These are phyloP conservation scores for Thymelicus acteon DNA, from an alignment of 2,888 invertebrate genomes.

Conservation along the genomic window DNA sequence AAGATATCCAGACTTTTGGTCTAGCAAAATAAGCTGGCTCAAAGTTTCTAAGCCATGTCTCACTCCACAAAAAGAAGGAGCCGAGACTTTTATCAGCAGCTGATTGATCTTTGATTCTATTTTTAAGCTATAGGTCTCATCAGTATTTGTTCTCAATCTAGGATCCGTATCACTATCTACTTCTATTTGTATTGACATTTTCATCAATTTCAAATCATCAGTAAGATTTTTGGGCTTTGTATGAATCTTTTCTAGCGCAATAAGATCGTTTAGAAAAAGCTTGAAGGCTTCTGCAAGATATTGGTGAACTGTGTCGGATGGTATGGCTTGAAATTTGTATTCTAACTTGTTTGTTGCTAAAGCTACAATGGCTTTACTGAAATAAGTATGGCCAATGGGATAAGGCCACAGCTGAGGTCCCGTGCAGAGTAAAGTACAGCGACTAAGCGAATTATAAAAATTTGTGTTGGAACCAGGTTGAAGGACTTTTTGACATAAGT, in stretches of 20 bases:
- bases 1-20: constrained; percentile 86
- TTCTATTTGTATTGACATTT: constrained; percentile 74
- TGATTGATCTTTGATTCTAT: constrained; percentile 69
- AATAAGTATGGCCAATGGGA: constrained; percentile 87
- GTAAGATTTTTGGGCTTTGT: constrained; percentile 50
- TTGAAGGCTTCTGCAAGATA: constrained; percentile 74
- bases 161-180: constrained; percentile 83
- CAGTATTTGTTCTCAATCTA: constrained; percentile 86
- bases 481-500: constrained; percentile 59
- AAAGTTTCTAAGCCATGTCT: constrained; percentile 90
- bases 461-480: constrained; percentile 39
- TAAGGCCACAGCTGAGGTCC: constrained; percentile 90
- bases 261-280: constrained; percentile 76
- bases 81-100: constrained; percentile 81
- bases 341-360: constrained; percentile 83
- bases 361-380: constrained; percentile 84
- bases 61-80: constrained; percentile 88
- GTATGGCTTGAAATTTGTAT: constrained; percentile 71
- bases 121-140: constrained; percentile 88
- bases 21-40: constrained; percentile 90
- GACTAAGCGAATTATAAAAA: constrained; percentile 79
- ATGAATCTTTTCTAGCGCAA: constrained; percentile 71
- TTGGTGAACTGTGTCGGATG: constrained; percentile 60
- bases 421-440: constrained; percentile 89
- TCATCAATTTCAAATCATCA: constrained; percentile 48